Evolutionary conservation across 2,113 vertebrate species (phyloP).

Genomic region (Elachura formosa): DNA sequence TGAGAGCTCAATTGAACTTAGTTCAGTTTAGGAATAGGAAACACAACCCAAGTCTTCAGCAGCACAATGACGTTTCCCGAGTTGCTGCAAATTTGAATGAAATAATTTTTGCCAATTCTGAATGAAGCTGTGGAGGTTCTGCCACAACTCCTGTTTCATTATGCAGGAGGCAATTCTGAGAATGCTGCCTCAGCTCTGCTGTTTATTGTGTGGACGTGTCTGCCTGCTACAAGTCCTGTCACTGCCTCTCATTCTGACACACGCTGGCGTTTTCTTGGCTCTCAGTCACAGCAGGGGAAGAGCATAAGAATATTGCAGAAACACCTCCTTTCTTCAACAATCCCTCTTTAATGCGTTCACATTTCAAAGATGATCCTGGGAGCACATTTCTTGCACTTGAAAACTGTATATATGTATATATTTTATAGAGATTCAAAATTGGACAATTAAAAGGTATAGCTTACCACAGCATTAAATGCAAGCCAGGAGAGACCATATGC

Average conservation of each 20-base stretch:
- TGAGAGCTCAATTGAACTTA: neutral
- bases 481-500: neutral
- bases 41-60: neutral
- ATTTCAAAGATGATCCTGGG: neutral
- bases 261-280: neutral
- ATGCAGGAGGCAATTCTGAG: neutral
- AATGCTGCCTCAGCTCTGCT: constrained; percentile 14
- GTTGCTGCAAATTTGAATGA: neutral
- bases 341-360: neutral
- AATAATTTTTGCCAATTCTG: neutral
- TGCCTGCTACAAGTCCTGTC: neutral
- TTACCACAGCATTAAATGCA: neutral
- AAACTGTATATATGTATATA: too few species aligned
- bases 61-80: neutral
- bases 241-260: neutral
- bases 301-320: neutral
- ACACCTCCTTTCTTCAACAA: neutral
- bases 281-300: neutral
- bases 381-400: neutral
- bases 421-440: neutral
- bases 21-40: neutral
- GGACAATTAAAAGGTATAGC: neutral
- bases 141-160: neutral
- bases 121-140: neutral
- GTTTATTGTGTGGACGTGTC: neutral